These are phyloP conservation scores for Cyprinodon tularosa DNA, from an alignment of 2,113 vertebrate genomes.

Conservation along the genomic window DNA sequence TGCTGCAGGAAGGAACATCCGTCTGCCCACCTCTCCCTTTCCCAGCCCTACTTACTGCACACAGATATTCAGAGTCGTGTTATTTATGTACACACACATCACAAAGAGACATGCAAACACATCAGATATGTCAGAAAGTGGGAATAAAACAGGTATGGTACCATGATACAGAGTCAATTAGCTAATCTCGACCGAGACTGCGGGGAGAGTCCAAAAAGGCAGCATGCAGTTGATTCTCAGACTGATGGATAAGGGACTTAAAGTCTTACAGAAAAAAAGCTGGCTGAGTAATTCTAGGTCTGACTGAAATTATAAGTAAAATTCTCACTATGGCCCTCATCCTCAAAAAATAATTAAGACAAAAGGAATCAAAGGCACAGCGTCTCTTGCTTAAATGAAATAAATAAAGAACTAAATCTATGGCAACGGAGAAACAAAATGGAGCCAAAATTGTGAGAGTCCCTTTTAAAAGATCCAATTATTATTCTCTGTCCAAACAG, in stretches of 20 bases:
- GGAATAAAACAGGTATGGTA: slow-evolving; percentile 63
- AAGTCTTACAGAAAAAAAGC: slow-evolving; percentile 8
- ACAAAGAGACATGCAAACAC: slow-evolving; percentile 72
- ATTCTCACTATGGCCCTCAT: background rate
- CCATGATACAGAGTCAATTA: slow-evolving; percentile 40
- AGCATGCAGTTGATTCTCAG: background rate
- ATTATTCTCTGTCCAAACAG: slow-evolving; percentile 55
- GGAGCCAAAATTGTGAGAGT: slow-evolving; percentile 18
- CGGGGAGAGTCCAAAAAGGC: slow-evolving; percentile 29
- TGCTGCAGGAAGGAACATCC: slow-evolving; percentile 71
- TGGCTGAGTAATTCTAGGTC: slow-evolving; percentile 14
- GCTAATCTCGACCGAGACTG: slow-evolving; percentile 35
- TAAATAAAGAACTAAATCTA: background rate
- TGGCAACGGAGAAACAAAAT: slow-evolving; percentile 19
- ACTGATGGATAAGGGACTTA: slow-evolving; percentile 36
- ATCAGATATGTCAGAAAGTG: slow-evolving; percentile 79
- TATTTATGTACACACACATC: slow-evolving; percentile 78
- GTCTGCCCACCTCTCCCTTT: slow-evolving; percentile 40
- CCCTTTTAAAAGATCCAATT: slow-evolving; percentile 41
- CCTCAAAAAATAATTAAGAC: background rate
- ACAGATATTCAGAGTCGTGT: slow-evolving; percentile 63
- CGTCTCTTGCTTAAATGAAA: slow-evolving; percentile 10
- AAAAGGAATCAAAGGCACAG: slow-evolving; percentile 4
- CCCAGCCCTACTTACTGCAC: slow-evolving; percentile 44
- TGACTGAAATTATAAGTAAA: background rate